phyloP scores from a whole-genome alignment of 1,140 invertebrate genomes.

The Mya arenaria region DNA sequence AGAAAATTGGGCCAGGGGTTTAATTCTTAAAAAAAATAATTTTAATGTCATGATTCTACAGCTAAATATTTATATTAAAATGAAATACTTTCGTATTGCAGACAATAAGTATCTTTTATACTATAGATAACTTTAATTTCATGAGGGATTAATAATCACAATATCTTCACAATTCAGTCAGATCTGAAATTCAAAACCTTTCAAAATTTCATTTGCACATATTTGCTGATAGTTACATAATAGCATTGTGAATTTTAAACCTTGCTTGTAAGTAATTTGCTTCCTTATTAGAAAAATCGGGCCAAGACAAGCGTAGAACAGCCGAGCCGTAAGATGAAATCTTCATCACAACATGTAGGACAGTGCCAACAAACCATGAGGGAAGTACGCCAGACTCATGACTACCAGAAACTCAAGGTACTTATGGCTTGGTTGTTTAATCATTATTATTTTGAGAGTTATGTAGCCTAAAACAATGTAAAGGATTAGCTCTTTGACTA shows the following conservation, averaged over 20 bases:
- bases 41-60: too few species aligned
- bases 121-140: too few species aligned
- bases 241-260: neutral
- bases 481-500: neutral
- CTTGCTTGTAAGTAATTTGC: neutral
- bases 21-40: too few species aligned
- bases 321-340: neutral
- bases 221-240: neutral
- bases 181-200: neutral
- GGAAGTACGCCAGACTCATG: conserved; percentile 46
- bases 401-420: conserved; percentile 56
- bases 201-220: neutral
- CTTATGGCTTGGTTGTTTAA: neutral
- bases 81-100: too few species aligned
- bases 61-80: too few species aligned
- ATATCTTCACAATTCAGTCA: neutral
- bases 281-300: neutral
- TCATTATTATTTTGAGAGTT: neutral
- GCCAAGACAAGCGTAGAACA: neutral
- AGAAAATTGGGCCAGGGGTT: too few species aligned
- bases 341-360: neutral
- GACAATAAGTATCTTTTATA: too few species aligned
- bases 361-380: conserved; percentile 30
- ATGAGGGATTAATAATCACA: too few species aligned
- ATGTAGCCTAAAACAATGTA: neutral